Conservation (phyloP, 2,113 vertebrate species). For the Ceyx cyanopectus region DNA sequence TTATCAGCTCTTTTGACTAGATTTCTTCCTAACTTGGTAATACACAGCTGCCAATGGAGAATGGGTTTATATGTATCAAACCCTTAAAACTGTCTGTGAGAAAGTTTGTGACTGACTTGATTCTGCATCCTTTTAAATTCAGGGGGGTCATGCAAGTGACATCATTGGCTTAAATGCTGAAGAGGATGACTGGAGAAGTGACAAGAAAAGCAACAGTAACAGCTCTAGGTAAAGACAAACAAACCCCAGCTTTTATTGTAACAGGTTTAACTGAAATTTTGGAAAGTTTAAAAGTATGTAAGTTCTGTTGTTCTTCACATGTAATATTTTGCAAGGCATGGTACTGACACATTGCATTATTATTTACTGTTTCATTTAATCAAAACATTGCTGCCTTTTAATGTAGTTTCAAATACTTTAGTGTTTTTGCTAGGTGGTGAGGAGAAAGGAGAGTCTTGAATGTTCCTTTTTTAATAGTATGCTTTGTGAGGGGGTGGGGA, state of each 20-base stretch:
- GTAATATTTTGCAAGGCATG: neutral
- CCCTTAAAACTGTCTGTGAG: neutral
- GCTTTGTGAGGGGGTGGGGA: neutral
- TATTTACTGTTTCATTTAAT: neutral
- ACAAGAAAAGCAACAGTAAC: constrained; percentile 84
- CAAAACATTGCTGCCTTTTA: neutral
- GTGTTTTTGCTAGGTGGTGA: neutral
- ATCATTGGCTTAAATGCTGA: constrained; percentile 83
- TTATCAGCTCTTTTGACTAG: neutral
- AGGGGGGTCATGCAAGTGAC: constrained; percentile 89
- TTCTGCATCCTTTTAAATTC: neutral
- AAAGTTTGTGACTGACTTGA: neutral
- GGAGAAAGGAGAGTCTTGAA: neutral
- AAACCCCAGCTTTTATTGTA: neutral
- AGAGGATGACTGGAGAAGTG: constrained; percentile 92
- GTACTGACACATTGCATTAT: neutral
- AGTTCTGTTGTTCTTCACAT: neutral
- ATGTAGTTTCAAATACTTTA: neutral
- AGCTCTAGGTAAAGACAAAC: constrained; percentile 84
- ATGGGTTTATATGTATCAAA: neutral
- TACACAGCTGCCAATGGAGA: neutral
- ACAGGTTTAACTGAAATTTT: neutral
- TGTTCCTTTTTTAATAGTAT: neutral
- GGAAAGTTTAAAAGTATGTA: neutral
- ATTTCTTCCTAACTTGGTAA: neutral